These are phyloP conservation scores for Pheucticus melanocephalus DNA, from an alignment of 2,113 vertebrate species.

Conservation along the genomic window DNA sequence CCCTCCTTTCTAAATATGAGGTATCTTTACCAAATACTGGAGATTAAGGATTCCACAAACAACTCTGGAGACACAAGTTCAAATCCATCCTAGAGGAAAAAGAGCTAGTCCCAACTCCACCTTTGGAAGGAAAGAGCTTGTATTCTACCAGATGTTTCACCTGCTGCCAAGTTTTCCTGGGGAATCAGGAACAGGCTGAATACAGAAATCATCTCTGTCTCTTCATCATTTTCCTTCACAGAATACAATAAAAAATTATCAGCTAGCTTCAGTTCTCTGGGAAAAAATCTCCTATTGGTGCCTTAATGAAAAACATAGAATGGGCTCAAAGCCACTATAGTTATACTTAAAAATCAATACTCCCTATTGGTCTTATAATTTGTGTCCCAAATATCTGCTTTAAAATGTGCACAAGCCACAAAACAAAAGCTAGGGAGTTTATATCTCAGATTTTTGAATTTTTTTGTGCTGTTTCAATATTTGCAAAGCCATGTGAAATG, in stretches of 20 bases:
- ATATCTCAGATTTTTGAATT: neutral
- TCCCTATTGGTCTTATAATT: slow-evolving; percentile 41
- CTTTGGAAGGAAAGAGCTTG: neutral
- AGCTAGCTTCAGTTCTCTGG: neutral
- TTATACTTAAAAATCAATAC: slow-evolving; percentile 61
- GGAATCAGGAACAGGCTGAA: neutral
- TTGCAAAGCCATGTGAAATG: neutral
- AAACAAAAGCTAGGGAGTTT: neutral
- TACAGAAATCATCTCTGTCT: neutral
- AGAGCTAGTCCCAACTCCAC: neutral
- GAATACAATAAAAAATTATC: slow-evolving; percentile 29
- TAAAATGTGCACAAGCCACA: neutral
- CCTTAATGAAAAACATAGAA: slow-evolving; percentile 58
- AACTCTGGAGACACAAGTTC: neutral
- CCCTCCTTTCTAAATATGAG: neutral
- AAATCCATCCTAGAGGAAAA: neutral
- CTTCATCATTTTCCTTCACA: neutral
- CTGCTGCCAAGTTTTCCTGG: neutral
- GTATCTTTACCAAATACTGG: neutral
- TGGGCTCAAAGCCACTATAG: neutral
- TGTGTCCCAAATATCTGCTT: slow-evolving; percentile 45
- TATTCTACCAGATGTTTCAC: neutral
- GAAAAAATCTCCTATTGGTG: slow-evolving; percentile 21
- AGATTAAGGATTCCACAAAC: neutral
- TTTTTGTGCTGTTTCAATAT: neutral